These are phyloP conservation scores for Xylocampa areola DNA, from an alignment of 2,888 invertebrate species.

Conservation along the genomic window DNA sequence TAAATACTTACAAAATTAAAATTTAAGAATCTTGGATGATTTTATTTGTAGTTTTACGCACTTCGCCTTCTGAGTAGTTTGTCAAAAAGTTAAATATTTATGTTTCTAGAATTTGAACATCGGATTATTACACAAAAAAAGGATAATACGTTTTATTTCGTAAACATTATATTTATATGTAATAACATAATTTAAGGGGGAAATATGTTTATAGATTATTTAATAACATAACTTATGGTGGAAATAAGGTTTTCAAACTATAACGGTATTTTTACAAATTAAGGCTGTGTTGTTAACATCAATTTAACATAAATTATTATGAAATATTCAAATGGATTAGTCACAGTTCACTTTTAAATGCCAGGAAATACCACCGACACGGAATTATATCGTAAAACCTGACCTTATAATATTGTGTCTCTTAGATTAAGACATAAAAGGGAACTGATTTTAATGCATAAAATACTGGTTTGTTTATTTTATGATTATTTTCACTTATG, in stretches of 20 bases:
- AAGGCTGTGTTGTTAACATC: too few relatives aligned
- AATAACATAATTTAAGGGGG: too few relatives aligned
- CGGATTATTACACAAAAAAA: too few relatives aligned
- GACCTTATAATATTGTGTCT: slow-evolving; percentile 22
- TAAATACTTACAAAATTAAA: slow-evolving; percentile 24
- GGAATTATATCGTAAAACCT: slow-evolving; percentile 30
- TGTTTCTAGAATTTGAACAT: too few relatives aligned
- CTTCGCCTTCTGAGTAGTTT: slow-evolving; percentile 6
- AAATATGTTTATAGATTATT: too few relatives aligned
- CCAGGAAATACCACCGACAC: slow-evolving; percentile 34
- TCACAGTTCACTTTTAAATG: slow-evolving; percentile 37
- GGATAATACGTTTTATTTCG: too few relatives aligned
- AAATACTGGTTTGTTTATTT: neutral
- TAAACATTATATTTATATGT: too few relatives aligned
- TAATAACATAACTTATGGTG: too few relatives aligned
- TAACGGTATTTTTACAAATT: neutral
- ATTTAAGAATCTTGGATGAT: slow-evolving; percentile 8
- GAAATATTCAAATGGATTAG: slow-evolving; percentile 31
- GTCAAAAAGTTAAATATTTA: slow-evolving; percentile 22
- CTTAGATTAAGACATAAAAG: slow-evolving; percentile 6
- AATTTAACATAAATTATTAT: slow-evolving; percentile 22
- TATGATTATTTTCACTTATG: neutral
- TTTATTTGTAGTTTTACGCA: slow-evolving; percentile 20
- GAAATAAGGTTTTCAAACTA: neutral
- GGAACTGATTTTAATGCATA: neutral